phyloP scores from a whole-genome alignment of 2,113 vertebrate species.

The Synodontis membranacea region DNA sequence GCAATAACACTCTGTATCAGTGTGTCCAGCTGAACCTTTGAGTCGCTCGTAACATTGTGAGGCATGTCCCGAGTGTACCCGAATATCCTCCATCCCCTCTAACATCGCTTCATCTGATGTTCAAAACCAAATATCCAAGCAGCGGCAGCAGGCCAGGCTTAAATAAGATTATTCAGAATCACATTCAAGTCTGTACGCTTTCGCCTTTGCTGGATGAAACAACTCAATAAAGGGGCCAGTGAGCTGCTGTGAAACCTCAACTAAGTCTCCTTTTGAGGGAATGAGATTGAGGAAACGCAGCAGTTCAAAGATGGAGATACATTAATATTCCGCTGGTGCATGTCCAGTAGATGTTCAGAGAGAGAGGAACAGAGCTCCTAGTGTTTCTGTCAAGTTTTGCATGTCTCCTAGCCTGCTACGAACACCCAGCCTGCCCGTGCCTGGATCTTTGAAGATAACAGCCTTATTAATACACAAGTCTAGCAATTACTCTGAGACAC shows the following conservation, averaged over 20 bases:
- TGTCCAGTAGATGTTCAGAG: conserved; percentile 47
- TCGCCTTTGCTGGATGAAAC: conserved; percentile 48
- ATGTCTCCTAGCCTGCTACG: conserved; percentile 64
- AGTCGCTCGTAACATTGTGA: conserved; percentile 25
- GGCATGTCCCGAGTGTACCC: conserved; percentile 19
- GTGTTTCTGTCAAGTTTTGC: conserved; percentile 70
- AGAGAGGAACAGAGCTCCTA: conserved; percentile 60
- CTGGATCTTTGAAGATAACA: conserved; percentile 84
- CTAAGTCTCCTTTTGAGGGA: conserved; percentile 54
- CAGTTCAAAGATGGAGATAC: conserved; percentile 67
- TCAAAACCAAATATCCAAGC: conserved; percentile 40
- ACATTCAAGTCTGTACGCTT: conserved; percentile 59
- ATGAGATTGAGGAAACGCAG: conserved; percentile 41
- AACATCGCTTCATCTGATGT: conserved; percentile 42
- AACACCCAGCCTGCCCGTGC: conserved; percentile 66
- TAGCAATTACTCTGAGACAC: conserved; percentile 73
- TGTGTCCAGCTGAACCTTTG: conserved; percentile 25
- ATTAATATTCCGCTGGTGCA: conserved; percentile 70
- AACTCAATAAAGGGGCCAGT: conserved; percentile 47
- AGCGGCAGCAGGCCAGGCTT: conserved; percentile 36
- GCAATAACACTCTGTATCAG: conserved; percentile 5
- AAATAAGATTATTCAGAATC: conserved; percentile 68
- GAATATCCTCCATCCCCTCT: conserved; percentile 19
- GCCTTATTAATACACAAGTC: conserved; percentile 80
- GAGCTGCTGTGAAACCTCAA: conserved; percentile 60